Percentiles rank a stretch among this genome's conserved stretches.
Evolutionary conservation across 1,140 invertebrate genomes (phyloP).

Genomic region (Calycopis cecrops): DNA sequence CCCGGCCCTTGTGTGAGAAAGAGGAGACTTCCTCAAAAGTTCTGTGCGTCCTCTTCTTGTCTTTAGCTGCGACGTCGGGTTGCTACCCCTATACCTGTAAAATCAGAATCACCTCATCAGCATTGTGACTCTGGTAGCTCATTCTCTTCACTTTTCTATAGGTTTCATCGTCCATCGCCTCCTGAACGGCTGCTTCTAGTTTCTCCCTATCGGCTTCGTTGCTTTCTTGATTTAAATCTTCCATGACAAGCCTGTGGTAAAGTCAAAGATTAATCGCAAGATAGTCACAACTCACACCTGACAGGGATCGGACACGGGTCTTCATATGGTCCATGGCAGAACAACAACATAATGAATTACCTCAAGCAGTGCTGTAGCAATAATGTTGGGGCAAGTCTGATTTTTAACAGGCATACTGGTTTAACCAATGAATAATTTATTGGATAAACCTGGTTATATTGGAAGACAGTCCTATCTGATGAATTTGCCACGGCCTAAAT

Average conservation of each 20-base stretch:
- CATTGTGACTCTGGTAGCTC: slow-evolving; percentile 81
- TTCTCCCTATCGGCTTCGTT: slow-evolving; percentile 56
- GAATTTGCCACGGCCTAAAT: no score
- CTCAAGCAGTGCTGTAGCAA: no score
- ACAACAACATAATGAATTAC: no score
- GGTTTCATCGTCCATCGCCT: slow-evolving; percentile 81
- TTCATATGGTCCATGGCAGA: no score
- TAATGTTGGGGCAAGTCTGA: no score
- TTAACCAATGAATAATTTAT: no score
- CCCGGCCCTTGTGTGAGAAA: no score
- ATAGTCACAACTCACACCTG: not conserved
- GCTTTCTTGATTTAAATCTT: slow-evolving; percentile 64
- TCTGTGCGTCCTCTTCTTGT: not conserved
- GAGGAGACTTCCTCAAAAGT: not conserved
- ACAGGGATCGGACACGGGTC: no score
- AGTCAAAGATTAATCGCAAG: not conserved
- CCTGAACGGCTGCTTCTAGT: slow-evolving; percentile 78
- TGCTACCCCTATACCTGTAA: not conserved
- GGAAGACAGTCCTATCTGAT: no score
- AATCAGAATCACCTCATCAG: slow-evolving; percentile 75
- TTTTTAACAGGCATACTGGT: no score
- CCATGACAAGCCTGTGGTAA: slow-evolving; percentile 56
- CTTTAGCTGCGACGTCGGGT: not conserved
- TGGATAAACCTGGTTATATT: no score
- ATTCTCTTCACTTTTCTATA: slow-evolving; percentile 81